Conservation (phyloP, 1,140 invertebrate genomes). For the Anastrepha ludens region DNA sequence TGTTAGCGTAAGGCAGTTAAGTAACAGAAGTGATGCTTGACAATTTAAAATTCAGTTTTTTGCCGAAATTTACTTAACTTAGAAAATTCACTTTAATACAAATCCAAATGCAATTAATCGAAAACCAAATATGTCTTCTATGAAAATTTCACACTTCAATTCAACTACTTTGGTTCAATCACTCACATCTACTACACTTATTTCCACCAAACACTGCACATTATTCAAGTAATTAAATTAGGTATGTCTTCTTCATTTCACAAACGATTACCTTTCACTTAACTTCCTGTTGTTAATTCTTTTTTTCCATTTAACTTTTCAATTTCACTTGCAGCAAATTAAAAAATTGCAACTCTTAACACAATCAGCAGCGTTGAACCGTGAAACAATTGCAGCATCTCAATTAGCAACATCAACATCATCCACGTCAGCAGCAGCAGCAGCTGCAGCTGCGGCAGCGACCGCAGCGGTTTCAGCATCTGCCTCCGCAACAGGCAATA, state of each 20-base stretch:
- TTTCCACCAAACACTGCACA: background rate
- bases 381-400: slow-evolving; percentile 73
- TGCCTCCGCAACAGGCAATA: slow-evolving; percentile 66
- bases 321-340: slow-evolving; percentile 69
- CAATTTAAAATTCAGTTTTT: too few relatives aligned
- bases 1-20: too few relatives aligned
- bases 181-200: background rate
- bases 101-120: background rate
- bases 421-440: slow-evolving; percentile 42
- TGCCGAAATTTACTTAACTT: background rate
- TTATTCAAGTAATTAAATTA: slow-evolving; percentile 24
- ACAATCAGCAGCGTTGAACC: slow-evolving; percentile 72
- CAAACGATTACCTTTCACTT: slow-evolving; percentile 46
- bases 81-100: background rate
- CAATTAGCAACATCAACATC: slow-evolving; percentile 73
- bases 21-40: too few relatives aligned
- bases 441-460: slow-evolving; percentile 65
- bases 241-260: slow-evolving; percentile 8
- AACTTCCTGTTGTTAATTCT: slow-evolving; percentile 38
- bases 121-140: slow-evolving; percentile 2
- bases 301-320: slow-evolving; percentile 54
- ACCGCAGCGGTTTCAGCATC: slow-evolving; percentile 71
- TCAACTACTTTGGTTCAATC: background rate
- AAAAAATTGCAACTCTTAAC: slow-evolving; percentile 73
- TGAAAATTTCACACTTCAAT: background rate